A percentile compares a stretch with the other conserved stretches of the same genome.
Evolutionary conservation across 2,888 invertebrate genomes (phyloP).

Genomic region (Antitype chi): DNA sequence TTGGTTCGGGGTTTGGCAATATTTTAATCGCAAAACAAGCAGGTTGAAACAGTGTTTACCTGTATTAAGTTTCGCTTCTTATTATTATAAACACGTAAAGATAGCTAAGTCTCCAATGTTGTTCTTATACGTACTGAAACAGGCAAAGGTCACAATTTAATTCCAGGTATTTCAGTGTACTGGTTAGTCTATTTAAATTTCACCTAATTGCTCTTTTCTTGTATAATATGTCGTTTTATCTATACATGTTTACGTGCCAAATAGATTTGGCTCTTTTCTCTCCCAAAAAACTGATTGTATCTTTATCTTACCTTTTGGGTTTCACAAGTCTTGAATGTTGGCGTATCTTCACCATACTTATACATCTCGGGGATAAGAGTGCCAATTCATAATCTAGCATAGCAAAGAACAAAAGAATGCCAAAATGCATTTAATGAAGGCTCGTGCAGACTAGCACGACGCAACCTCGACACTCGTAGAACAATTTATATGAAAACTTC

Average conservation of each 20-base stretch:
- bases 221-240: not conserved
- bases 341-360: not conserved
- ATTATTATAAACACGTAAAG: not conserved
- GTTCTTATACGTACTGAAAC: not conserved
- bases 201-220: not conserved
- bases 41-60: not conserved
- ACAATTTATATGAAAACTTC: too few species aligned
- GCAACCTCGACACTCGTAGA: too few species aligned
- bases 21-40: not conserved
- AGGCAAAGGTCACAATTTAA: not conserved
- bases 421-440: not conserved
- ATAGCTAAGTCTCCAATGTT: not conserved
- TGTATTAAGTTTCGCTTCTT: not conserved
- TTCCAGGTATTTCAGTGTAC: not conserved
- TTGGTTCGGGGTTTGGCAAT: slow-evolving; percentile 4
- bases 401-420: not conserved
- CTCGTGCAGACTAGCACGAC: too few species aligned
- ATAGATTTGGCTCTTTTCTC: slow-evolving; percentile 28
- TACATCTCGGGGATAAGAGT: not conserved
- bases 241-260: slow-evolving; percentile 1
- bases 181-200: not conserved
- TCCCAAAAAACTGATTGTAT: slow-evolving; percentile 11
- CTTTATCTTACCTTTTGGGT: not conserved
- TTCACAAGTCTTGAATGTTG: not conserved
- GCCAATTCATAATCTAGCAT: not conserved